Conservation (phyloP, 2,797 vertebrate genomes). For the Gymnopithys bicolor region DNA sequence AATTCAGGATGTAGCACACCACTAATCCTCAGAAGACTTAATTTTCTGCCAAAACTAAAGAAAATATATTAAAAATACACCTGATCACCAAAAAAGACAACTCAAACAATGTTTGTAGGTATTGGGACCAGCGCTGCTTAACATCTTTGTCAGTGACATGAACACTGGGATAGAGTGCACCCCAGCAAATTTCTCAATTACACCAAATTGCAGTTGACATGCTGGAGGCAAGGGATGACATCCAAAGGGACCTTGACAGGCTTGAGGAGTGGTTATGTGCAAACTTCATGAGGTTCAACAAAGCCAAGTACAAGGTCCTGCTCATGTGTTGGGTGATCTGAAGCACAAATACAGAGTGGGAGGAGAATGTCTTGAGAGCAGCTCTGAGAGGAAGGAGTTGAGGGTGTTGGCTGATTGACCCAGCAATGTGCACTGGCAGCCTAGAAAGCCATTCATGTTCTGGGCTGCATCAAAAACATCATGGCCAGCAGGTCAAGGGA, state of each 20-base stretch:
- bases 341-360: not conserved
- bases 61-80: not conserved
- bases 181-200: not conserved
- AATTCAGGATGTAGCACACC: not conserved
- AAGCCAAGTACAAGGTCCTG: not conserved
- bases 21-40: slow-evolving; percentile 12
- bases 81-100: slow-evolving; percentile 15
- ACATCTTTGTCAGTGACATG: not conserved
- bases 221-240: not conserved
- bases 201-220: not conserved
- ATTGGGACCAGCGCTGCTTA: rapidly evolving
- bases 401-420: not conserved
- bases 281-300: not conserved
- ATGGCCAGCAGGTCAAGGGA: rapidly evolving
- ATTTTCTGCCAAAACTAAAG: slow-evolving; percentile 46
- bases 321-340: not conserved
- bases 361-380: not conserved
- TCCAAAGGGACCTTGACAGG: not conserved
- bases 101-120: not conserved
- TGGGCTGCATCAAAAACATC: rapidly evolving
- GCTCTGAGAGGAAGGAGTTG: not conserved
- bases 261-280: not conserved
- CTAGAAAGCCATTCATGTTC: rapidly evolving
- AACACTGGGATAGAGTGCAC: not conserved
- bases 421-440: not conserved